Evolutionary conservation across 2,888 invertebrate genomes (phyloP).

Genomic region (Drymonia ruficornis): DNA sequence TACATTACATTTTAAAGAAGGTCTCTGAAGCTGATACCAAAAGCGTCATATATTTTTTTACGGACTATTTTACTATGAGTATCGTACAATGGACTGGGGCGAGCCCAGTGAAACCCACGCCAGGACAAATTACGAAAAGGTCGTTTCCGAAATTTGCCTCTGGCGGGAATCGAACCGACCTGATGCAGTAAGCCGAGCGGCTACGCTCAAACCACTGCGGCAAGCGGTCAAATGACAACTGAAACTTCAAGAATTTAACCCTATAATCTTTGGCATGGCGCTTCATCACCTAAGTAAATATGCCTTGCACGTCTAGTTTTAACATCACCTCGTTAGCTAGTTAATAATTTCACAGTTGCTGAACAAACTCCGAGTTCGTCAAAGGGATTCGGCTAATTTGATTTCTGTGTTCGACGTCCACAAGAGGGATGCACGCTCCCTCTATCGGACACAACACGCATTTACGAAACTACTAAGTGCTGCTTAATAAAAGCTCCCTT

Average conservation of each 20-base stretch:
- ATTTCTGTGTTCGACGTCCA: slow-evolving; percentile 63
- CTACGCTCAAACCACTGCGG: too few species aligned
- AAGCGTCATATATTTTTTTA: too few species aligned
- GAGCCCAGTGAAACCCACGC: too few species aligned
- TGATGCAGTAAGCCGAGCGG: too few species aligned
- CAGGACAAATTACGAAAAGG: too few species aligned
- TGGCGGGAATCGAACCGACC: too few species aligned
- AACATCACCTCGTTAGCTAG: slow-evolving; percentile 40
- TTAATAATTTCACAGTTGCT: slow-evolving; percentile 59
- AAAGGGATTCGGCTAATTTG: slow-evolving; percentile 71
- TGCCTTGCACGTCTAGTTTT: slow-evolving; percentile 23
- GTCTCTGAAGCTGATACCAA: too few species aligned
- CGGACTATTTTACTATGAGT: too few species aligned
- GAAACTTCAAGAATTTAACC: slow-evolving; percentile 7
- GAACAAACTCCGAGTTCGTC: slow-evolving; percentile 60
- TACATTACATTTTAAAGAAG: too few species aligned
- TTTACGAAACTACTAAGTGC: slow-evolving; percentile 42
- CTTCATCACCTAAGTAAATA: slow-evolving; percentile 29
- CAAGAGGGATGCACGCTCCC: slow-evolving; percentile 47
- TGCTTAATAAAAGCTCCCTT: neutral
- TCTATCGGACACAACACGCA: slow-evolving; percentile 53
- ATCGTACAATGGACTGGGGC: too few species aligned
- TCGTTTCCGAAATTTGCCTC: too few species aligned
- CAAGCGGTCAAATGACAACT: too few species aligned
- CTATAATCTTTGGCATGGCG: slow-evolving; percentile 25